Evolutionary conservation across 2,888 invertebrate genomes (phyloP).

Genomic region (Elmis aenea): DNA sequence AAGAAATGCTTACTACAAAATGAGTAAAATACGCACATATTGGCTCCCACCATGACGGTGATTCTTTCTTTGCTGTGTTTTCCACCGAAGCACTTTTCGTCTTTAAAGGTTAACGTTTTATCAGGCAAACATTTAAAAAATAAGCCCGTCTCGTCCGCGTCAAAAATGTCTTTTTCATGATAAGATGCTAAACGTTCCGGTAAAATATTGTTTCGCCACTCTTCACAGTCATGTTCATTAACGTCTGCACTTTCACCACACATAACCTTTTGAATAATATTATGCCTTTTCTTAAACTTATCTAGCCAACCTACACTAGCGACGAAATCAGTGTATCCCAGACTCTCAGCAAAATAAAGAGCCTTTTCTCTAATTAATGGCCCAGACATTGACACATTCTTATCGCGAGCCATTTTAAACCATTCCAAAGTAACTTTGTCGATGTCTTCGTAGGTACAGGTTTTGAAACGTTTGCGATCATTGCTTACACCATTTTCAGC

Average conservation of each 20-base stretch:
- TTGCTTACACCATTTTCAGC: constrained; percentile 18
- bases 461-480: constrained; percentile 20
- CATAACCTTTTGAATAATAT: constrained; percentile 20
- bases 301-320: constrained; percentile 31
- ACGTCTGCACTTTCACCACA: constrained; percentile 26
- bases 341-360: constrained; percentile 7
- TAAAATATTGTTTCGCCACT: constrained; percentile 27
- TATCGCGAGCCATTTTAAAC: constrained; percentile 19
- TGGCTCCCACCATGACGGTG: constrained; percentile 33
- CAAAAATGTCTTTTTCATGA: constrained; percentile 25
- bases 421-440: constrained; percentile 27
- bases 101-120: constrained; percentile 29
- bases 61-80: constrained; percentile 35
- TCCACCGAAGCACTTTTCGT: constrained; percentile 33
- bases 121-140: constrained; percentile 28
- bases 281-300: constrained; percentile 28
- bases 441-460: constrained; percentile 24
- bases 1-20: constrained; percentile 33
- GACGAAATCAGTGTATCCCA: constrained; percentile 19
- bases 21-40: too few species aligned
- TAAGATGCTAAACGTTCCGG: constrained; percentile 4
- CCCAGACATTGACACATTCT: constrained; percentile 6
- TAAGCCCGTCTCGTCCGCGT: constrained; percentile 31
- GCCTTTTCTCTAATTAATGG: constrained; percentile 25
- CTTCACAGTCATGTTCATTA: constrained; percentile 21